Evolutionary conservation across 2,888 invertebrate genomes (phyloP).

Genomic region (Pammene fasciana): DNA sequence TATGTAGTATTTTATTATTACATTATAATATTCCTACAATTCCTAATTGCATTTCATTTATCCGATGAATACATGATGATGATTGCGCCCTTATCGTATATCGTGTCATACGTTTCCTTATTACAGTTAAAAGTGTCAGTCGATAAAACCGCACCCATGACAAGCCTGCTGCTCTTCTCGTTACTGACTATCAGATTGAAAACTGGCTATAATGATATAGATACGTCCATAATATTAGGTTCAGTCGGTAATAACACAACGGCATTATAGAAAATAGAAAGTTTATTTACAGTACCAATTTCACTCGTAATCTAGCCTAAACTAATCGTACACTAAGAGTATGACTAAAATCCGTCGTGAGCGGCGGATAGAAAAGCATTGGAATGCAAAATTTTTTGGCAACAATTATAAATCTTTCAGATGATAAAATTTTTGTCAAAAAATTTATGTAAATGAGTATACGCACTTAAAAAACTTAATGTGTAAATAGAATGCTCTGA

Average conservation of each 20-base stretch:
- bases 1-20: too few relatives aligned
- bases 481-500: constrained; percentile 49
- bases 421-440: constrained; percentile 52
- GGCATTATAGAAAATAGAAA: constrained; percentile 52
- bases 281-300: constrained; percentile 67
- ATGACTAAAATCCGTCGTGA: constrained; percentile 65
- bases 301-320: constrained; percentile 59
- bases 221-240: background rate
- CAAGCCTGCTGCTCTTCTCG: too few relatives aligned
- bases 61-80: too few relatives aligned
- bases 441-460: constrained; percentile 40
- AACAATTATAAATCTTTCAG: constrained; percentile 53
- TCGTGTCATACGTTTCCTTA: too few relatives aligned
- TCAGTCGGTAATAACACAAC: constrained; percentile 43
- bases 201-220: background rate
- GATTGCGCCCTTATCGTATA: too few relatives aligned
- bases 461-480: constrained; percentile 40
- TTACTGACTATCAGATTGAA: background rate
- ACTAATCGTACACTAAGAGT: constrained; percentile 58
- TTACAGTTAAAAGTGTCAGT: too few relatives aligned
- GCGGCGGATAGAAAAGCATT: constrained; percentile 68
- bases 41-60: too few relatives aligned
- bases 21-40: too few relatives aligned
- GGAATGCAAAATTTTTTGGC: constrained; percentile 65
- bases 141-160: background rate